phyloP scores from a whole-genome alignment of 2,797 vertebrate genomes.

The Potorous gilbertii region DNA sequence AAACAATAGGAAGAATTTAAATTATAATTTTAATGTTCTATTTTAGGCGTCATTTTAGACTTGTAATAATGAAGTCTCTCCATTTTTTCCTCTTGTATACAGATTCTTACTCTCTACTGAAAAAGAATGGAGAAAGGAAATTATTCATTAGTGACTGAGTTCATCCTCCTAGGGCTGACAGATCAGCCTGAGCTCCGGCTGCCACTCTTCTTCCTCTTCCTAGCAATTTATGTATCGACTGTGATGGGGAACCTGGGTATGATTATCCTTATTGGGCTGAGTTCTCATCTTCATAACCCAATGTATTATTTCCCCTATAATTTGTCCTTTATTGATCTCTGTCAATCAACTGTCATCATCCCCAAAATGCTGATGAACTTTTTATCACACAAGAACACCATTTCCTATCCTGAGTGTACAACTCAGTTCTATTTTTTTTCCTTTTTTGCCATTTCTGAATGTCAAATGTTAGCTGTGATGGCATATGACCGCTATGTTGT shows the following conservation, averaged over 20 bases:
- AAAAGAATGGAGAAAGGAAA: conserved; percentile 39
- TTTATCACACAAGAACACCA: conserved; percentile 22
- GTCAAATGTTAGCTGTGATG: conserved; percentile 71
- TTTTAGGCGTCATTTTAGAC: not conserved
- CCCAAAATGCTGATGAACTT: conserved; percentile 65
- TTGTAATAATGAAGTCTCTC: not conserved
- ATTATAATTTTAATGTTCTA: not conserved
- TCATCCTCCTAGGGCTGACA: conserved; percentile 65
- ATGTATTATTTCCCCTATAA: conserved; percentile 68
- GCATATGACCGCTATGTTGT: conserved; percentile 72
- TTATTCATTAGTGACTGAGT: conserved; percentile 40
- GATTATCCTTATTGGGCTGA: conserved; percentile 47
- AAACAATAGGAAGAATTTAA: not conserved
- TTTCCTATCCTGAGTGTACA: conserved; percentile 51
- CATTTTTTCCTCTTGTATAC: not conserved
- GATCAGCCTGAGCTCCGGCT: conserved; percentile 40
- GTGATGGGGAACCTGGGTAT: conserved; percentile 63
- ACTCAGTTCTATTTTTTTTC: conserved; percentile 69
- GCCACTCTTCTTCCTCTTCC: conserved; percentile 63
- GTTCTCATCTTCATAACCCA: conserved; percentile 60
- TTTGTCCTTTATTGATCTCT: conserved; percentile 64
- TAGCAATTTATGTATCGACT: conserved; percentile 52
- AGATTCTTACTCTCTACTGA: not conserved
- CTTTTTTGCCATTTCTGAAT: conserved; percentile 69
- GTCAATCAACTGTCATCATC: conserved; percentile 51